A percentile compares a stretch with the other conserved stretches of the same genome.
Conservation (phyloP, 2,113 vertebrate species). For the Willisornis vidua region DNA sequence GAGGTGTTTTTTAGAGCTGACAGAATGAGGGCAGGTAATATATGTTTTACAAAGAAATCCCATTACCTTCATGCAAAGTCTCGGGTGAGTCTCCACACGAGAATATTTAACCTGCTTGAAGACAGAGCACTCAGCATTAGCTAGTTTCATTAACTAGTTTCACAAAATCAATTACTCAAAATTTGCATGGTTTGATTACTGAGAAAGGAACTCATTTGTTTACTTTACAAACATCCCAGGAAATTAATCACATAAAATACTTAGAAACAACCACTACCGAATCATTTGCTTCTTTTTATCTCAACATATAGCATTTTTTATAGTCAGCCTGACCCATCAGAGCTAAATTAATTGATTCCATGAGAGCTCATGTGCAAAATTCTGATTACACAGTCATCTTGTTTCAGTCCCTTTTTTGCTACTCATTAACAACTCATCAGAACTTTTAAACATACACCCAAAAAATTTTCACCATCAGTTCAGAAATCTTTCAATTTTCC, state of each 20-base stretch:
- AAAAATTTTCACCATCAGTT: not conserved
- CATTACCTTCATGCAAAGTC: conserved; percentile 87
- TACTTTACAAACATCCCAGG: not conserved
- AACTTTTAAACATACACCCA: not conserved
- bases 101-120: conserved; percentile 79
- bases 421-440: not conserved
- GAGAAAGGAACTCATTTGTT: not conserved
- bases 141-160: not conserved
- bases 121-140: not conserved
- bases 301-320: not conserved
- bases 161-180: not conserved
- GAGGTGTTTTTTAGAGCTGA: not conserved
- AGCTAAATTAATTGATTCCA: not conserved
- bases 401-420: not conserved
- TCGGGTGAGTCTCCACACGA: conserved; percentile 83
- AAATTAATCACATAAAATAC: not conserved
- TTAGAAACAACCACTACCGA: not conserved
- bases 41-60: not conserved
- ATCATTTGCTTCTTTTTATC: not conserved
- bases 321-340: not conserved
- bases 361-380: not conserved
- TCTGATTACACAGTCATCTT: not conserved
- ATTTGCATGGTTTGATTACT: not conserved
- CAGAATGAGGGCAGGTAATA: not conserved
- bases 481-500: not conserved